phyloP scores from a whole-genome alignment of 2,888 invertebrate genomes.

The Timandra comae region DNA sequence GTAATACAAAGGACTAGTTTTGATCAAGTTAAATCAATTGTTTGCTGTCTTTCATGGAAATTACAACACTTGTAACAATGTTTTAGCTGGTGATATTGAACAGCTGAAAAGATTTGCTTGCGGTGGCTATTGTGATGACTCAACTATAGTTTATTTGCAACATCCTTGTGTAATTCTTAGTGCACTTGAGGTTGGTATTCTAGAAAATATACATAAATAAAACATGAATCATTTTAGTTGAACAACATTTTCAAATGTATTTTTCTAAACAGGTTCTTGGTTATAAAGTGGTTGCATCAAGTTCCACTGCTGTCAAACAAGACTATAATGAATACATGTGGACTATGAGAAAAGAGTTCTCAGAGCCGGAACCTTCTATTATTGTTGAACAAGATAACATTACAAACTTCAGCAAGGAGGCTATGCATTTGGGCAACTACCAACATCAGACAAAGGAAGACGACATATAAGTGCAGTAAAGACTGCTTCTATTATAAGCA shows the following conservation, averaged over 20 bases:
- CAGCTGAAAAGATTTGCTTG: slow-evolving; percentile 89
- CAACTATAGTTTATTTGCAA: slow-evolving; percentile 89
- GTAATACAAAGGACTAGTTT: no score
- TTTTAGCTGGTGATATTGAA: slow-evolving; percentile 84
- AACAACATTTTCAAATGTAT: no score
- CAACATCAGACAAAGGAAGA: slow-evolving; percentile 65
- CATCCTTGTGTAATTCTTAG: slow-evolving; percentile 92
- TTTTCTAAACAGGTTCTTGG: slow-evolving; percentile 90
- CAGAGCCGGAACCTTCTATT: slow-evolving; percentile 86
- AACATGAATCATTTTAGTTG: no score
- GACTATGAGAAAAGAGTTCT: slow-evolving; percentile 94
- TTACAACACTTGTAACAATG: no score
- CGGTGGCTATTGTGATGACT: slow-evolving; percentile 89
- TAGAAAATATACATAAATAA: no score
- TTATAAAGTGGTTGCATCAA: slow-evolving; percentile 91
- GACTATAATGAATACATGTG: slow-evolving; percentile 95
- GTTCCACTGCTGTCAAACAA: slow-evolving; percentile 89
- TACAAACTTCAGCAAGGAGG: slow-evolving; percentile 78
- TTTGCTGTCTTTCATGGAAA: no score
- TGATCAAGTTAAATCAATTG: no score
- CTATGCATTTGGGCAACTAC: slow-evolving; percentile 63
- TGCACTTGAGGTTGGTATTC: slow-evolving; percentile 84
- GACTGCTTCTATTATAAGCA: slow-evolving; percentile 10
- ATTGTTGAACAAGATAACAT: slow-evolving; percentile 79
- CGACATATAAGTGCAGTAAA: slow-evolving; percentile 46